A percentile compares a stretch with the other conserved stretches of the same genome.
Conservation (phyloP, 2,888 invertebrate species). For the Dorcus parallelipipedus region DNA sequence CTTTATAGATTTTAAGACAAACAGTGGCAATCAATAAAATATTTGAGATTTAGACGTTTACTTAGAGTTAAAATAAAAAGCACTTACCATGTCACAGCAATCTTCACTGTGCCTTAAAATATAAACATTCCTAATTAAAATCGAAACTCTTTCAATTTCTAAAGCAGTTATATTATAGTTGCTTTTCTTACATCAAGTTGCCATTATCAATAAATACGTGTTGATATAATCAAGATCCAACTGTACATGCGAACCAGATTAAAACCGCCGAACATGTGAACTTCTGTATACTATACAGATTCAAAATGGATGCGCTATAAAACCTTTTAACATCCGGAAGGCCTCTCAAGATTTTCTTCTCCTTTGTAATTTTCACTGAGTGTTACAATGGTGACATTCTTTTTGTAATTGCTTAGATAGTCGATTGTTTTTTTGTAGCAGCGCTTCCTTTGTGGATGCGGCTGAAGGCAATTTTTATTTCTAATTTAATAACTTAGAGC, state of each 20-base stretch:
- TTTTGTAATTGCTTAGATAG: neutral
- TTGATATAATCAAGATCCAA: neutral
- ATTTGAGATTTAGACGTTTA: too few species aligned
- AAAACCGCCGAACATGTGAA: neutral
- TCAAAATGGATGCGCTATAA: neutral
- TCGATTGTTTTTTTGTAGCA: neutral
- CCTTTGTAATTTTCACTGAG: too few species aligned
- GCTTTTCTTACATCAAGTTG: neutral
- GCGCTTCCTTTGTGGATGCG: too few species aligned
- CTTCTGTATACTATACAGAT: neutral
- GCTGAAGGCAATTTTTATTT: too few species aligned
- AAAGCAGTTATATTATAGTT: neutral
- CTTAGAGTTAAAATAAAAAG: neutral
- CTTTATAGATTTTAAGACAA: too few species aligned
- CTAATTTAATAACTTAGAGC: too few species aligned
- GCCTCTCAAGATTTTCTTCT: neutral
- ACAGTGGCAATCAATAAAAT: too few species aligned
- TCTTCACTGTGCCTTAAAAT: neutral
- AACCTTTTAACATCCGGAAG: neutral
- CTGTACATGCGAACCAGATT: neutral
- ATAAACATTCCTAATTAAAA: neutral
- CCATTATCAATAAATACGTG: neutral
- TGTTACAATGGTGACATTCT: too few species aligned
- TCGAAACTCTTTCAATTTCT: neutral
- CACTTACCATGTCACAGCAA: neutral